Base-by-base conservation (phyloP, 2,113 vertebrate genomes). In the Xiphophorus maculatus region DNA sequence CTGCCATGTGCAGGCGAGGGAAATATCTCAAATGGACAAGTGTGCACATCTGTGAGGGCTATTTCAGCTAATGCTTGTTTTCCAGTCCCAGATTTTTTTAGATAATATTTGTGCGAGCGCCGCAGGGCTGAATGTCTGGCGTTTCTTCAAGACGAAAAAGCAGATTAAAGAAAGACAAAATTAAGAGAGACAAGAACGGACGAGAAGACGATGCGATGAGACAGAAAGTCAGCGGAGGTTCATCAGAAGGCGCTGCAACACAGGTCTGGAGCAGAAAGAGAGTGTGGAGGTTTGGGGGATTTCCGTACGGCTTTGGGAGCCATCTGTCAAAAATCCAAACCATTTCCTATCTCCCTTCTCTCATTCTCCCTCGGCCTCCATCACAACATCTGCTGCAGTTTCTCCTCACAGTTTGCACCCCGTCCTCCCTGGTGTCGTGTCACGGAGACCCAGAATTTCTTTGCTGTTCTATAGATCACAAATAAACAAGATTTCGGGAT, bases 291-390 rank as follows among this genome's bases (percentile, higher is more conserved):
- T 88, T 89, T 33, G 75, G 90, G 90, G 89, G 88, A 91, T 93
- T 91, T 91, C 91, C 67, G 13, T 54, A 69, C 13, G 37, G 91
- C 91, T 92, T 88, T 80, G 51, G 71, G 73, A 89, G 79, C 87
- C 87, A 90, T 90, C 86, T 84, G 86, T 89, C 90, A 93, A 92
- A 87, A 92, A 93, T 93, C 86, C 72, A 81, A 91, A 93, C 90
- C 87, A 92, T 94, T 94, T 94, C 92, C 92, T 87, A 83, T 87
- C 86, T 65, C 79, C 62, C 66, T 65, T 8, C 22, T 58, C 25
- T 58, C 51, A 3, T n/a, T 58, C 69, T 64, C 61, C 68, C 60
- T 78, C 37, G 0, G 63, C 84, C 82, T 82, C 82, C 70, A 63
- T 81, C 77, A 37, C 35, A 85, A 89, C 89, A 90, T 92, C 89